These are phyloP conservation scores for Nymphalis polychloros DNA, from an alignment of 2,888 invertebrate genomes.

Conservation along the genomic window DNA sequence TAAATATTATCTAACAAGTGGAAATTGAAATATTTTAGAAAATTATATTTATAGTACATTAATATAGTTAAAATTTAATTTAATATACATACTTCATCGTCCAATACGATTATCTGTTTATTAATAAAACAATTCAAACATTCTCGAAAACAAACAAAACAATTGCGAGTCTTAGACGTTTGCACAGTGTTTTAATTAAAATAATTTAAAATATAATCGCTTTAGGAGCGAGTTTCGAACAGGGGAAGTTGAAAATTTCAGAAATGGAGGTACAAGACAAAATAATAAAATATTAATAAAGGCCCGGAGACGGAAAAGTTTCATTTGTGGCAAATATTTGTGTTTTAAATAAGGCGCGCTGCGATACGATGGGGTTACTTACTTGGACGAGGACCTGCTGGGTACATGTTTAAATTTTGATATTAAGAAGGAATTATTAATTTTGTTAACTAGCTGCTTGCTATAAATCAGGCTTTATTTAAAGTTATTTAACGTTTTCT, in stretches of 20 bases:
- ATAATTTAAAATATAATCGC: constrained; percentile 82
- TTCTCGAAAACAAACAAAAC: constrained; percentile 50
- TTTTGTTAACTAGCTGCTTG: constrained; percentile 7
- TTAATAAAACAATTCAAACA: constrained; percentile 38
- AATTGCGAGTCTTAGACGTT: constrained; percentile 60
- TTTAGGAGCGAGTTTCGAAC: constrained; percentile 74
- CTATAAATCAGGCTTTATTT: not conserved
- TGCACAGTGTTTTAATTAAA: constrained; percentile 80
- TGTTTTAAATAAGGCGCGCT: constrained; percentile 77
- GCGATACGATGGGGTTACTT: constrained; percentile 71
- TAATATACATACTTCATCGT: not conserved
- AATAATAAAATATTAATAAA: constrained; percentile 83
- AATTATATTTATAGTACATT: too few relatives aligned
- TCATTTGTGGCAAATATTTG: constrained; percentile 76
- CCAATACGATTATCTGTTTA: constrained; percentile 21
- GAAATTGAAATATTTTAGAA: too few relatives aligned
- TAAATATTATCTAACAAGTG: too few relatives aligned
- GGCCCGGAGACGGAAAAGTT: constrained; percentile 79
- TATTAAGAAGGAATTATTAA: constrained; percentile 15
- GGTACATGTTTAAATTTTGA: constrained; percentile 37
- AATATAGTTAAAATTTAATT: not conserved
- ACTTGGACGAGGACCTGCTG: constrained; percentile 53
- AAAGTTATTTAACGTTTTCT: too few relatives aligned
- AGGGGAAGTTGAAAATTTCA: constrained; percentile 76
- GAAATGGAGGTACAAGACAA: constrained; percentile 78